Evolutionary conservation across 1,140 invertebrate species (phyloP).

Genomic region (Chionoecetes opilio): DNA sequence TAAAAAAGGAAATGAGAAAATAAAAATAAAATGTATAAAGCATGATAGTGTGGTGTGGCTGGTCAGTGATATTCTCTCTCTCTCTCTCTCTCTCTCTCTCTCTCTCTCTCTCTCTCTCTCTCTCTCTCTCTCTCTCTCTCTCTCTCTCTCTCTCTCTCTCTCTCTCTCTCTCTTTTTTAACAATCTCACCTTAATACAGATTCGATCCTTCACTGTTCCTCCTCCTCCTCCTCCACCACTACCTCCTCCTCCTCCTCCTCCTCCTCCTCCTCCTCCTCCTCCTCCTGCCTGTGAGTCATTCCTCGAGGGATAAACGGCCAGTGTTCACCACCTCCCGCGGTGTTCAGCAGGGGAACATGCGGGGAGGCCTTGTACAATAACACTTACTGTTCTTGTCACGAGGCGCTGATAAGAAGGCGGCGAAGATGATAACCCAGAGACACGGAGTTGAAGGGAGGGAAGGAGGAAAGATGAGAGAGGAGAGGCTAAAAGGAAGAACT

Average conservation of each 20-base stretch:
- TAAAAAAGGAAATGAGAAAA: too few relatives aligned
- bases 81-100: neutral
- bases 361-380: conserved; percentile 12
- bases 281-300: neutral
- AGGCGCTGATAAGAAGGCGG: neutral
- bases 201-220: neutral
- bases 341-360: conserved; percentile 2
- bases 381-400: conserved; percentile 46
- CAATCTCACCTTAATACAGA: neutral
- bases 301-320: neutral
- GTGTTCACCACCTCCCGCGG: conserved; percentile 1
- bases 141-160: conserved; percentile 38
- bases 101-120: neutral
- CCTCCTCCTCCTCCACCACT: neutral
- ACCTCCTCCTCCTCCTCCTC: neutral
- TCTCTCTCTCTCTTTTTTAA: neutral
- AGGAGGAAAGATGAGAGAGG: neutral
- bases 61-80: neutral
- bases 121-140: neutral
- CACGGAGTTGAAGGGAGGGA: neutral
- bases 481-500: neutral
- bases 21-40: too few relatives aligned
- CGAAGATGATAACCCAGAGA: neutral
- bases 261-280: neutral
- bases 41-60: neutral